A percentile compares a stretch with the other conserved stretches of the same genome.
Evolutionary conservation across 92 coral and sea anemone genomes (phyloP).

Genomic region (Porites evermanni): DNA sequence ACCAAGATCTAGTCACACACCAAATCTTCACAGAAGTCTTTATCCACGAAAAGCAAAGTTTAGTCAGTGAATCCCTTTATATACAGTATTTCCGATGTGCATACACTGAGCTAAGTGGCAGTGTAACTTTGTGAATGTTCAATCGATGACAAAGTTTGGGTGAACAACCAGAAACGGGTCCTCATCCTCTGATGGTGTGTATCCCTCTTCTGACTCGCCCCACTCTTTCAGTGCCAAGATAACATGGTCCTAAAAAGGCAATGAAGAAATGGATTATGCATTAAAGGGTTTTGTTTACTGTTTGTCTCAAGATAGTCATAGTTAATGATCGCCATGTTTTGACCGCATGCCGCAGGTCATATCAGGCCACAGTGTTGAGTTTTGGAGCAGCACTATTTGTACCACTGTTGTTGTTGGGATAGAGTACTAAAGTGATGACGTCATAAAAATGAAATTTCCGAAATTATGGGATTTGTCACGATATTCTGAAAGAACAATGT

Average conservation of each 20-base stretch:
- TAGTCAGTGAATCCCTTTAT: background rate
- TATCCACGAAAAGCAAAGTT: background rate
- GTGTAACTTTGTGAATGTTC: background rate
- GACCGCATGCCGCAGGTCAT: no score
- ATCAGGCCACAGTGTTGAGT: no score
- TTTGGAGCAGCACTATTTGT: no score
- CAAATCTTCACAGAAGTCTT: no score
- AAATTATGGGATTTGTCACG: no score
- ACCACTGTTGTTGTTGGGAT: no score
- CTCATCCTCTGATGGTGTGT: slow-evolving; percentile 70
- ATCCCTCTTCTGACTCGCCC: slow-evolving; percentile 59
- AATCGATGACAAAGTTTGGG: slow-evolving; percentile 88
- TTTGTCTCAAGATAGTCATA: no score
- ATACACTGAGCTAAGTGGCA: background rate
- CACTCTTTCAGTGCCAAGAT: slow-evolving; percentile 84
- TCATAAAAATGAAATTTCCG: no score
- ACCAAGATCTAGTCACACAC: background rate
- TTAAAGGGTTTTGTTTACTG: no score
- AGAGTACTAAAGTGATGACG: no score
- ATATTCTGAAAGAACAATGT: no score
- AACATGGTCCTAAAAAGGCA: slow-evolving; percentile 73
- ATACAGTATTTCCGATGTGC: background rate
- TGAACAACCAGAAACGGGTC: slow-evolving; percentile 97
- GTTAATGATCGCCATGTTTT: no score
- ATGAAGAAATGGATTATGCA: background rate